Percentiles rank a stretch among this genome's conserved stretches.
These are phyloP conservation scores for Drosophila teissieri DNA, from an alignment of 1,140 invertebrate species.

Conservation along the genomic window DNA sequence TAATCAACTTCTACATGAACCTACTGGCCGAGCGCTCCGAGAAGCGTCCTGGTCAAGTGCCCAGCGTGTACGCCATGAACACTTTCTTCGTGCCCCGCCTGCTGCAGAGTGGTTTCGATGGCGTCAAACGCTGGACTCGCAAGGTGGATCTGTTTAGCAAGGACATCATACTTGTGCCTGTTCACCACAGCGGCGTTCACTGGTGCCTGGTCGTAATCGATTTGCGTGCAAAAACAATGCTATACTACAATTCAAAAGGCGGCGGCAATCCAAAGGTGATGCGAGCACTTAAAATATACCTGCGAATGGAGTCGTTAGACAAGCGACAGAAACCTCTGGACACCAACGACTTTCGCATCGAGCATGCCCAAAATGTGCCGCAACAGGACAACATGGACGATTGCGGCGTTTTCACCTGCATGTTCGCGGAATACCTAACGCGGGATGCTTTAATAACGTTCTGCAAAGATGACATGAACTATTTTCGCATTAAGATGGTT, in stretches of 20 bases:
- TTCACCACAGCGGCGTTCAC: constrained; percentile 96
- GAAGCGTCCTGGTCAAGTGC: constrained; percentile 88
- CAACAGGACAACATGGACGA: constrained; percentile 98
- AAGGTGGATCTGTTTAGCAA: constrained; percentile 86
- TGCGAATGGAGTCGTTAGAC: constrained; percentile 93
- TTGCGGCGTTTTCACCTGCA: constrained; percentile 98
- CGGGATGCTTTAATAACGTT: constrained; percentile 91
- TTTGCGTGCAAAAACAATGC: constrained; percentile 90
- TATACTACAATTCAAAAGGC: constrained; percentile 97
- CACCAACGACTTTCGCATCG: constrained; percentile 89
- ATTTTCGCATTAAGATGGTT: constrained; percentile 95
- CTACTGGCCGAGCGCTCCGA: constrained; percentile 87
- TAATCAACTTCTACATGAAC: constrained; percentile 86
- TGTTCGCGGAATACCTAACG: constrained; percentile 95
- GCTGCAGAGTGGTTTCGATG: constrained; percentile 87
- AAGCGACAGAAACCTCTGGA: constrained; percentile 92
- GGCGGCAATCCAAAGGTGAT: constrained; percentile 90
- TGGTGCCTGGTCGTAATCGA: constrained; percentile 97
- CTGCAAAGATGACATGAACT: constrained; percentile 95
- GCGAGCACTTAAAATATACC: constrained; percentile 89
- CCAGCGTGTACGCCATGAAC: constrained; percentile 89
- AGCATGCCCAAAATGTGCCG: constrained; percentile 91
- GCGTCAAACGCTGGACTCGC: constrained; percentile 93
- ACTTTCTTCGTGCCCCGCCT: constrained; percentile 98
- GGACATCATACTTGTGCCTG: constrained; percentile 88